phyloP scores from a whole-genome alignment of 2,797 vertebrate species.

The Microchirus variegatus region DNA sequence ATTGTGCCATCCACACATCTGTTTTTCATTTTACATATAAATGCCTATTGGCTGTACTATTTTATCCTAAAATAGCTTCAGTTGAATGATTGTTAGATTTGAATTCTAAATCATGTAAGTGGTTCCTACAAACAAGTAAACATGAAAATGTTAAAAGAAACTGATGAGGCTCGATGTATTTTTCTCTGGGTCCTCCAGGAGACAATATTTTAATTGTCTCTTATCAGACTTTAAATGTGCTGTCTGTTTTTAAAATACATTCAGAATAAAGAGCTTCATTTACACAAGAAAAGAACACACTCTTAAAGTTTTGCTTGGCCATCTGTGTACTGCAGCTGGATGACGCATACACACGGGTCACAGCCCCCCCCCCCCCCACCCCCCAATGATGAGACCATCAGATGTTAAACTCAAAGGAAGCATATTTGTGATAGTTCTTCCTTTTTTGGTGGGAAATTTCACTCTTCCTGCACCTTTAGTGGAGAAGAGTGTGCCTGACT shows the following conservation, averaged over 20 bases:
- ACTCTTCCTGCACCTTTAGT: conserved; percentile 74
- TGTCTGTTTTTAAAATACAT: conserved; percentile 44
- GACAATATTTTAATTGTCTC: conserved; percentile 43
- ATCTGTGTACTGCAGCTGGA: conserved; percentile 3
- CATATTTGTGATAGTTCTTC: conserved; percentile 75
- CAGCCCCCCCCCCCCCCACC: conserved; percentile 21
- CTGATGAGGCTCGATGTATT: conserved; percentile 22
- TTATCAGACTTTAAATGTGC: conserved; percentile 21
- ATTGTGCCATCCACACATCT: conserved; percentile 24
- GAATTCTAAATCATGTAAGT: conserved; percentile 57
- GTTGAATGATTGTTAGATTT: conserved; percentile 42
- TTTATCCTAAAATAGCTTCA: conserved; percentile 12
- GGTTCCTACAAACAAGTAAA: conserved; percentile 29
- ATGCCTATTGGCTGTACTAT: conserved; percentile 47
- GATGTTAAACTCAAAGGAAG: conserved; percentile 64
- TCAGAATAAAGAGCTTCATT: conserved; percentile 46
- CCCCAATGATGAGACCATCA: conserved; percentile 45
- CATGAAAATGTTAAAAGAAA: conserved; percentile 52
- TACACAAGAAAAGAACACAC: conserved; percentile 25
- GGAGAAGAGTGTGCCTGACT: conserved; percentile 63
- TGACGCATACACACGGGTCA: no score
- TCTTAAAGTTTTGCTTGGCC: no score
- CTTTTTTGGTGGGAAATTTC: conserved; percentile 83
- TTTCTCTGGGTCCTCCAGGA: conserved; percentile 13
- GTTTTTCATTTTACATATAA: conserved; percentile 62